Percentiles rank a stretch among this genome's conserved stretches.
These are phyloP conservation scores for Chiroxiphia lanceolata DNA, from an alignment of 2,797 vertebrate genomes.

Conservation along the genomic window DNA sequence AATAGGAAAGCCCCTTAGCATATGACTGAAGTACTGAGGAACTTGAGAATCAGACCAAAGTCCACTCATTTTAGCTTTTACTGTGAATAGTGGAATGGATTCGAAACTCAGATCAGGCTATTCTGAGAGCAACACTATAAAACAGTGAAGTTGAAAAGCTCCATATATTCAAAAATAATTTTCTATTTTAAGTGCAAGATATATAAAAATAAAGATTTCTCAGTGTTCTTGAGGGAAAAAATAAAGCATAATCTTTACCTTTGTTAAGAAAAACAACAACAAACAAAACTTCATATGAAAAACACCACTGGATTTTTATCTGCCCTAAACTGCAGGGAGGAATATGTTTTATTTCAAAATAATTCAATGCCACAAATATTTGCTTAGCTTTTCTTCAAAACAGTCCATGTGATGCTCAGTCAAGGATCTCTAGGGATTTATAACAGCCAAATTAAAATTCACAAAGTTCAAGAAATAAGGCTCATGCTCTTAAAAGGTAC, in stretches of 20 bases:
- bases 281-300: background rate
- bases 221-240: background rate
- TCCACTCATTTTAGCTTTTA: background rate
- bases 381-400: background rate
- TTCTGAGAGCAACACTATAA: background rate
- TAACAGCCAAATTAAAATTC: background rate
- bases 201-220: background rate
- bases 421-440: background rate
- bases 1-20: background rate
- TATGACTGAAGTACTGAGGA: background rate
- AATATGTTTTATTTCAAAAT: background rate
- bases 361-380: background rate
- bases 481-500: background rate
- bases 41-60: background rate
- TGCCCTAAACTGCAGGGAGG: background rate
- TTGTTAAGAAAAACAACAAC: background rate
- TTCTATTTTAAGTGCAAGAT: background rate
- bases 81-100: background rate
- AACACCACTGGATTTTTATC: background rate
- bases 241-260: background rate
- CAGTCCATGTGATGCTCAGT: too few species aligned
- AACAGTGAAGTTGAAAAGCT: background rate
- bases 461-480: background rate
- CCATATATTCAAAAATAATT: background rate
- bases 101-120: background rate